Evolutionary conservation across 2,113 vertebrate species (phyloP).

Genomic region (Scophthalmus maximus): DNA sequence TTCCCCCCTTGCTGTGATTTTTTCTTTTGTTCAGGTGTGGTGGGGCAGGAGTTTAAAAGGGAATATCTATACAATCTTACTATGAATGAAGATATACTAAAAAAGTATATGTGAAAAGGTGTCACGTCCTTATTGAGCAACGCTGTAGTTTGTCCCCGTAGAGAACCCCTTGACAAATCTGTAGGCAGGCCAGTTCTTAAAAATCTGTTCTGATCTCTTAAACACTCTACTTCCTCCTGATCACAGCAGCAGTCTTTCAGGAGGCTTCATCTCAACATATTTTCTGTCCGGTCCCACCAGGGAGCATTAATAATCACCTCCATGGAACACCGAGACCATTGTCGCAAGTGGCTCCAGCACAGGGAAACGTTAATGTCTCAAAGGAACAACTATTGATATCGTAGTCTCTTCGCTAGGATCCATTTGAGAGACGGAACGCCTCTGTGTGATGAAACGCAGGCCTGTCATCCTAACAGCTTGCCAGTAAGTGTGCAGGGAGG

Average conservation of each 20-base stretch:
- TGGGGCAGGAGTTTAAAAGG: too few species aligned
- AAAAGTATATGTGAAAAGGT: background rate
- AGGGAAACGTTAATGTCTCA: constrained; percentile 61
- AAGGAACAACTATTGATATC: constrained; percentile 75
- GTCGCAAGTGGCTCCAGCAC: constrained; percentile 43
- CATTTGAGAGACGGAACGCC: constrained; percentile 14
- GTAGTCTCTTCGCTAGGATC: constrained; percentile 34
- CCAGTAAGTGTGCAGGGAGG: constrained; percentile 24
- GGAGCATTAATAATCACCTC: constrained; percentile 75
- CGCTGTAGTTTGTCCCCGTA: background rate
- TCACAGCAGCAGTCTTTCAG: constrained; percentile 35
- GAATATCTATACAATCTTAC: too few species aligned
- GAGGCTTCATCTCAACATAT: constrained; percentile 46
- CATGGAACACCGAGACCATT: constrained; percentile 56
- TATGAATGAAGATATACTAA: too few species aligned
- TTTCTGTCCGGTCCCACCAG: constrained; percentile 49
- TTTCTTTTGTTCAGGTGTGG: too few species aligned
- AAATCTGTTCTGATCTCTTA: background rate
- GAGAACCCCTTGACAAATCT: background rate
- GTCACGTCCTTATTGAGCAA: too few species aligned
- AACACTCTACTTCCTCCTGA: constrained; percentile 15
- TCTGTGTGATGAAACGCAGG: constrained; percentile 32
- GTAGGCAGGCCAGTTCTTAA: constrained; percentile 11
- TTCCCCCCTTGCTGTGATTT: too few species aligned
- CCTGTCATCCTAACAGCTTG: constrained; percentile 13